A percentile compares a stretch with the other conserved stretches of the same genome.
Conservation (phyloP, 2,113 vertebrate genomes). For the Antennarius striatus region DNA sequence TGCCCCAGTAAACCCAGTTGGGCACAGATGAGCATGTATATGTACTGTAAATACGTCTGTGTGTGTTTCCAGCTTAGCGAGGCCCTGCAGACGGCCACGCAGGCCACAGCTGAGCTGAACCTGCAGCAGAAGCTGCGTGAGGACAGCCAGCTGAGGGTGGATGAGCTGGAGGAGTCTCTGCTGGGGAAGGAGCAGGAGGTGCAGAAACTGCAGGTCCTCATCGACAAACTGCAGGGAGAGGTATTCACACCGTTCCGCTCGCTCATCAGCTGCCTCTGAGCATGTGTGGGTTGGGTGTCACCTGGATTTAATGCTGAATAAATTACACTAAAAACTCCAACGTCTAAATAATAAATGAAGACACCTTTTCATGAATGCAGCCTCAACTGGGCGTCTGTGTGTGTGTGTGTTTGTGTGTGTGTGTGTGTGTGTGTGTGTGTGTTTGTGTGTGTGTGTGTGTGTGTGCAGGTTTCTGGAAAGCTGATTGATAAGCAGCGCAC, state of each 20-base stretch:
- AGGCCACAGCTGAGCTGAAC: constrained; percentile 58
- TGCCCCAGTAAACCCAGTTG: too few species aligned
- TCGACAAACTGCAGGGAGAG: constrained; percentile 77
- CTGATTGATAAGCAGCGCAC: constrained; percentile 75
- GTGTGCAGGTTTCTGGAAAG: constrained; percentile 74
- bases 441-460: neutral
- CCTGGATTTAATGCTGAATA: too few species aligned
- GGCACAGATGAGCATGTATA: too few species aligned
- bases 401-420: neutral
- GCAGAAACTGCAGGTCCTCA: constrained; percentile 50
- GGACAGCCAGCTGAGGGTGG: constrained; percentile 68
- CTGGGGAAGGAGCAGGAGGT: constrained; percentile 79
- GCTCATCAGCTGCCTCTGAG: neutral
- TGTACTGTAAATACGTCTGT: neutral
- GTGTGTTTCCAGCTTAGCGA: constrained; percentile 68
- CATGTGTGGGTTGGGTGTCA: too few species aligned
- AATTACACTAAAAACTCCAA: too few species aligned
- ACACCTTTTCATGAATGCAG: too few species aligned
- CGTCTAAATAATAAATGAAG: too few species aligned
- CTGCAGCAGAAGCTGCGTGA: constrained; percentile 78
- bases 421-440: neutral
- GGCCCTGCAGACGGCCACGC: constrained; percentile 54
- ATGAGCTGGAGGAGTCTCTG: constrained; percentile 78
- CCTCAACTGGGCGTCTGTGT: neutral
- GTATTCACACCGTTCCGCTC: constrained; percentile 26